phyloP scores from a whole-genome alignment of 2,888 invertebrate species.

The Kuschelorhynchus macadamiae region DNA sequence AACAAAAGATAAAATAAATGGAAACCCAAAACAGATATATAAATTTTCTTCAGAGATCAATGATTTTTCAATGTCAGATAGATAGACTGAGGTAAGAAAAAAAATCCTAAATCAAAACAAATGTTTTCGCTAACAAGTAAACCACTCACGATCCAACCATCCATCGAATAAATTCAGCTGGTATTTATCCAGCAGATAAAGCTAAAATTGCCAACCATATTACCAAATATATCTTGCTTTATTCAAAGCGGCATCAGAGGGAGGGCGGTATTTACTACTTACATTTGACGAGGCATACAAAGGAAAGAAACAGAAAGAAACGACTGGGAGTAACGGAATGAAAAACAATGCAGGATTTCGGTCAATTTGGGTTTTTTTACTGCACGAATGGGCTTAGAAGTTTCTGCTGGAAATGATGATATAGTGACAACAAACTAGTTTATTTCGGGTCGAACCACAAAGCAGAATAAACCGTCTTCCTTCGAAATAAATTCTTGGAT shows the following conservation, averaged over 20 bases:
- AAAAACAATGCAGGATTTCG: constrained; percentile 45
- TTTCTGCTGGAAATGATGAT: constrained; percentile 31
- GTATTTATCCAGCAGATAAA: constrained; percentile 40
- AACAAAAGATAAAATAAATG: no score
- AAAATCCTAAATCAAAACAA: no score
- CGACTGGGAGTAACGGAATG: constrained; percentile 16
- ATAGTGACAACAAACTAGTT: constrained; percentile 24
- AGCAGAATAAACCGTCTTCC: neutral
- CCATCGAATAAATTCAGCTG: constrained; percentile 26
- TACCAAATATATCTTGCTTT: constrained; percentile 48
- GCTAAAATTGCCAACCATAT: constrained; percentile 44
- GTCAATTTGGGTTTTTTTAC: constrained; percentile 43
- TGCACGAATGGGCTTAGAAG: constrained; percentile 32
- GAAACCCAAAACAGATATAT: no score
- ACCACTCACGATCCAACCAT: constrained; percentile 16
- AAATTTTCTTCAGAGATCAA: no score
- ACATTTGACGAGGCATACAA: constrained; percentile 41
- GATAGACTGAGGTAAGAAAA: no score
- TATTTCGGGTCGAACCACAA: constrained; percentile 9
- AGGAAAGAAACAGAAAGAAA: constrained; percentile 25
- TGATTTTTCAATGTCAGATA: no score
- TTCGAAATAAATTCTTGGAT: no score
- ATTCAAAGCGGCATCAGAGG: constrained; percentile 45
- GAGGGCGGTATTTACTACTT: constrained; percentile 39
- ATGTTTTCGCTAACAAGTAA: no score